These are phyloP conservation scores for Hydropsyche betteni DNA, from an alignment of 2,888 invertebrate species.

Conservation along the genomic window DNA sequence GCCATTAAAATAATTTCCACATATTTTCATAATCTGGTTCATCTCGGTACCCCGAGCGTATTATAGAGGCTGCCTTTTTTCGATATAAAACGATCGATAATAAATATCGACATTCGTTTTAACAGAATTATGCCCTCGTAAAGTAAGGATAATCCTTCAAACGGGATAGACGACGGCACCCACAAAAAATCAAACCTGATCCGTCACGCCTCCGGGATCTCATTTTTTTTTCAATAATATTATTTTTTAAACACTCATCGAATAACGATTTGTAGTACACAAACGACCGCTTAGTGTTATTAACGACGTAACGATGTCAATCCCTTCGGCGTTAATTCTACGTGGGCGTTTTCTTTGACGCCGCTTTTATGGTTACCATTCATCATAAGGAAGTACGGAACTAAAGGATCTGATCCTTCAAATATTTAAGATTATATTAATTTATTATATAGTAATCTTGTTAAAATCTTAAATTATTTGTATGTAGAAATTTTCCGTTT, in stretches of 20 bases:
- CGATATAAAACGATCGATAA: neutral
- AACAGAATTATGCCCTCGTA: conserved; percentile 11
- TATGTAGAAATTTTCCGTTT: too few species aligned
- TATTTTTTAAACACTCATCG: conserved; percentile 15
- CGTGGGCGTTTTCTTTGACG: conserved; percentile 30
- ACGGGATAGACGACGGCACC: neutral
- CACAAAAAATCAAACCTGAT: conserved; percentile 1
- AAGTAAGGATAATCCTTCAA: conserved; percentile 18
- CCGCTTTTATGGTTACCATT: neutral
- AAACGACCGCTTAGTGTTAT: conserved; percentile 33
- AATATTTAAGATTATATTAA: too few species aligned
- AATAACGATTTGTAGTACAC: conserved; percentile 36
- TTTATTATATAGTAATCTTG: too few species aligned
- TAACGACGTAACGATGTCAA: conserved; percentile 38
- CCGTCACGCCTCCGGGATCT: conserved; percentile 22
- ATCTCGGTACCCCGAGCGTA: too few species aligned
- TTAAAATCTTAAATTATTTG: too few species aligned
- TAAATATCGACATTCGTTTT: conserved; percentile 8
- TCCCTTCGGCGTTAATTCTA: conserved; percentile 22
- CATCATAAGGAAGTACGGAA: too few species aligned
- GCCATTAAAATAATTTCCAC: too few species aligned
- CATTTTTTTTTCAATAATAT: neutral
- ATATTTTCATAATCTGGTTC: too few species aligned
- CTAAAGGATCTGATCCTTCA: too few species aligned
- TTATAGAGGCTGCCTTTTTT: neutral